Base-by-base conservation (phyloP, 2,888 invertebrate species). In the Drosophila kanekoi region DNA sequence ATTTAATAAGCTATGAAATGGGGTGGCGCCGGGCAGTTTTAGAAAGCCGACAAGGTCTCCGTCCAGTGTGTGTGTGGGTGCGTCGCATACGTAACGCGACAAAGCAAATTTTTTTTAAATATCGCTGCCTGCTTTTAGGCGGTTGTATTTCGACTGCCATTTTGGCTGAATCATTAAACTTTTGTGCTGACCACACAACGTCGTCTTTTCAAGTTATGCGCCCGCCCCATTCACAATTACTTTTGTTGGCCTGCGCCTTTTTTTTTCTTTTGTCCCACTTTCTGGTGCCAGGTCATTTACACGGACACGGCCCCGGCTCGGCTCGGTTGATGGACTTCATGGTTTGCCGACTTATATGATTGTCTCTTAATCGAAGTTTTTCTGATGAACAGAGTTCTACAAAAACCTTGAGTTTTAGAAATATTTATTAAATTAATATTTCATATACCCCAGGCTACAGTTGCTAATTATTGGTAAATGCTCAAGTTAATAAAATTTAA, bases 111-210 rank as follows among this genome's bases (percentile, higher is more conserved):
- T 79, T 82, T 82, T 82, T 71, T 77, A 85, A 82, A 85, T 77
- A 71, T 69, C 64, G 60, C 44, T 69, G 81, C 81, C 84, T 79
- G 66, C 77, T 77, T 72, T 70, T 37, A 3, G 58, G 69, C 70
- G 40, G 53, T 32, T 71, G 77, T 72, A 1, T 28, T 28, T 28
- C 28, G 28, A 8, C 28, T 28, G 28, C 28, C 28, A 8, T 28
- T 72, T 81, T 77, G 69, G 78, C 80, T 84, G 81, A 84, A 85
- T 84, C 87, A 85, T 85, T 84, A 87, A 85, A 85, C 70, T 81
- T 84, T 85, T 84, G 83, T 86, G 86, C 81, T 81, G 81, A 75
- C 74, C 56, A 70, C 68, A 61, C 71, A 70, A 66, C 44, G 67
- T 62, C 60, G 51, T 45, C 57, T 43, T 23, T 54, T 23, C 38